Conservation (phyloP, 2,797 vertebrate species). For the Glyptemys insculpta region DNA sequence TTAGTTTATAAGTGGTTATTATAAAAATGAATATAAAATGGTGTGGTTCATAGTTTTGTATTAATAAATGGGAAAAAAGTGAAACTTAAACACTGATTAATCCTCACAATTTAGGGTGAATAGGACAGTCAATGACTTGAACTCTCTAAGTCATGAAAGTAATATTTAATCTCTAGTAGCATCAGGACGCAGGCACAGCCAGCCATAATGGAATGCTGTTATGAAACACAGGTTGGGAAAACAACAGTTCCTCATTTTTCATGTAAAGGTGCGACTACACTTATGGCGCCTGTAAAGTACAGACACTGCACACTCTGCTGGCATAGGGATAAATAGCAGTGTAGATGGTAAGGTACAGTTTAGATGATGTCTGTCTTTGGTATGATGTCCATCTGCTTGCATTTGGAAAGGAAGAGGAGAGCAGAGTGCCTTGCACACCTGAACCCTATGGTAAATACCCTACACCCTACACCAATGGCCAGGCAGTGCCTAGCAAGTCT, state of each 20-base stretch:
- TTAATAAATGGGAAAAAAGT: slow-evolving; percentile 9
- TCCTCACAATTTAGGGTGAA: background rate
- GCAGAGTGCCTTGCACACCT: background rate
- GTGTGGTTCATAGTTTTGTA: background rate
- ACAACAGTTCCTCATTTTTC: background rate
- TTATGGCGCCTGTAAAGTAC: background rate
- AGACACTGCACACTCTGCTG: too few relatives aligned
- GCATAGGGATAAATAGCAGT: background rate
- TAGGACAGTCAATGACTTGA: slow-evolving; percentile 2
- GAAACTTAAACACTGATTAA: slow-evolving; percentile 1
- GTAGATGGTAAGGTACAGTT: background rate
- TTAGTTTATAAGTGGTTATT: background rate
- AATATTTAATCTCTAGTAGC: background rate
- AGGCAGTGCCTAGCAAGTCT: background rate
- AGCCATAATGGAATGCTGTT: background rate
- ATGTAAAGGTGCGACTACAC: background rate
- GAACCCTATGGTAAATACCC: background rate
- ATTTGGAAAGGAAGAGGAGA: too few relatives aligned
- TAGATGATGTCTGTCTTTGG: too few relatives aligned
- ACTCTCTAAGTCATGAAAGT: slow-evolving; percentile 1
- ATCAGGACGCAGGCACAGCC: background rate
- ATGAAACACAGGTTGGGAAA: background rate
- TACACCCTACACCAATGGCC: background rate
- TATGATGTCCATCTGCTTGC: too few relatives aligned
- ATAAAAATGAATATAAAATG: background rate